phyloP scores from a whole-genome alignment of 2,113 vertebrate genomes.

The Alouatta palliata region DNA sequence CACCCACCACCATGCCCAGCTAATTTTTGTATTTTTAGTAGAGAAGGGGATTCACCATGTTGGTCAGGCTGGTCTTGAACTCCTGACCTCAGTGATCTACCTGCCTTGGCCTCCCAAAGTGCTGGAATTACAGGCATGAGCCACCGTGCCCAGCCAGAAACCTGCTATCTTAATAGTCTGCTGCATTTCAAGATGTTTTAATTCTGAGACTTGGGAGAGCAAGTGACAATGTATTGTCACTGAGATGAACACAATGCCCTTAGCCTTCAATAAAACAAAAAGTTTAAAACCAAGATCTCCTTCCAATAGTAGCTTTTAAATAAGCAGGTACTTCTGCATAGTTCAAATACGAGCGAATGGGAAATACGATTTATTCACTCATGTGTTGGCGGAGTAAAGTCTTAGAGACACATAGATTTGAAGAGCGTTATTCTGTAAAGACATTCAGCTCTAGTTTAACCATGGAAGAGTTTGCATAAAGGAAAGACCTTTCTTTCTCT shows the following conservation, averaged over 20 bases:
- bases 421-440: constrained; percentile 10
- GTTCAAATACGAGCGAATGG: neutral
- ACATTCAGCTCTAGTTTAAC: neutral
- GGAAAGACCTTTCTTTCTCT: constrained; percentile 67
- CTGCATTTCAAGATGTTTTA: neutral
- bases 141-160: neutral
- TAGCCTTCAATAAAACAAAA: neutral
- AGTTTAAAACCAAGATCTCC: neutral
- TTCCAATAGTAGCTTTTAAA: neutral
- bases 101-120: too few relatives aligned
- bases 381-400: neutral
- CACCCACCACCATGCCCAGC: too few relatives aligned
- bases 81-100: too few relatives aligned
- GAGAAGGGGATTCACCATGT: too few relatives aligned
- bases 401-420: neutral
- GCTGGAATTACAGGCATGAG: too few relatives aligned
- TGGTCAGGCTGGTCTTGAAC: too few relatives aligned
- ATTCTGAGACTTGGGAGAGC: neutral
- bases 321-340: neutral
- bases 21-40: too few relatives aligned
- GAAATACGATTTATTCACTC: neutral
- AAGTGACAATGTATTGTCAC: neutral
- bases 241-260: neutral
- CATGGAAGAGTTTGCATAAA: neutral
- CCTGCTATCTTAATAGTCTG: neutral